phyloP scores from a whole-genome alignment of 2,888 invertebrate species.

The Saturnia japonica region DNA sequence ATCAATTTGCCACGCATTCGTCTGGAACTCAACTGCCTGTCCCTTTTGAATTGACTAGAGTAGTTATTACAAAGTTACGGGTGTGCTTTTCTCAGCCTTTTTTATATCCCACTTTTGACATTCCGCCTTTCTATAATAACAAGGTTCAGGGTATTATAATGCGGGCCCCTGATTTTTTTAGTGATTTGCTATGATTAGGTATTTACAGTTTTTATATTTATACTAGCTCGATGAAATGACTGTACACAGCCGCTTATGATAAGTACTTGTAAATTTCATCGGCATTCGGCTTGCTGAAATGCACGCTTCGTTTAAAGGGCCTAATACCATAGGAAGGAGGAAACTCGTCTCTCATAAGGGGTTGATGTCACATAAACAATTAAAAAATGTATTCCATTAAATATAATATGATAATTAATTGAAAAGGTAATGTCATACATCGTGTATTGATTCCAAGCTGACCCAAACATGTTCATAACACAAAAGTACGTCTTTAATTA shows the following conservation, averaged over 20 bases:
- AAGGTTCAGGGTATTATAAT: neutral
- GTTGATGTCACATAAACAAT: too few relatives aligned
- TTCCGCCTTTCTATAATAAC: neutral
- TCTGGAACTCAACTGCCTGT: constrained; percentile 6
- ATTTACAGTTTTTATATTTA: neutral
- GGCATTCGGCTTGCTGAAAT: too few relatives aligned
- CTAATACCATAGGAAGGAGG: too few relatives aligned
- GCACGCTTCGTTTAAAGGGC: too few relatives aligned
- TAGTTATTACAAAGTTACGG: neutral
- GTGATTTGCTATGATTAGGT: neutral
- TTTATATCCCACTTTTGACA: neutral
- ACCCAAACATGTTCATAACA: neutral
- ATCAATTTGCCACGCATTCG: constrained; percentile 9
- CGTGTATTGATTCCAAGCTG: neutral
- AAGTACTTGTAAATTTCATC: too few relatives aligned
- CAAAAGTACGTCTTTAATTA: neutral
- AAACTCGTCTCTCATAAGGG: too few relatives aligned
- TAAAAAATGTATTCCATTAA: too few relatives aligned
- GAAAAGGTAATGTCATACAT: neutral
- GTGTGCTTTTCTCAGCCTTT: neutral
- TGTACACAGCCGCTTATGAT: too few relatives aligned
- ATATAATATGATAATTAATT: neutral
- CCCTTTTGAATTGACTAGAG: neutral
- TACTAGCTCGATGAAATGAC: too few relatives aligned
- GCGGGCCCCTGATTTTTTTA: neutral